These are phyloP conservation scores for Heloderma charlesbogerti DNA, from an alignment of 2,113 vertebrate species.

Conservation along the genomic window DNA sequence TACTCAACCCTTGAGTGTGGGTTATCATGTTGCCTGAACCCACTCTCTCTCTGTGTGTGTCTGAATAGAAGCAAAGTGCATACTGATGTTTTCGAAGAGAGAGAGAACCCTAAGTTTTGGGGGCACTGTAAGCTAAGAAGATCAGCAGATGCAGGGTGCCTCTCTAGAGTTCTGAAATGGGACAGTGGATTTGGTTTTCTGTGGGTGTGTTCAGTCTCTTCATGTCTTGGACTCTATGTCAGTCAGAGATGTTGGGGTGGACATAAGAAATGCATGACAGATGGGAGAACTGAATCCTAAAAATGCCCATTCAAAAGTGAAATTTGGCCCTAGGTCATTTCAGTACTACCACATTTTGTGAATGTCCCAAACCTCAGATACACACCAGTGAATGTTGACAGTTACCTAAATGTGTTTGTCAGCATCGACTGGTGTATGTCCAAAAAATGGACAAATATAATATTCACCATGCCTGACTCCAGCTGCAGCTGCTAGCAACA, in stretches of 20 bases:
- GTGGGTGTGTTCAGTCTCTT: background rate
- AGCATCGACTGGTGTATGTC: background rate
- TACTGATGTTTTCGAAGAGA: background rate
- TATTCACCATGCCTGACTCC: background rate
- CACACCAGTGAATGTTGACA: background rate
- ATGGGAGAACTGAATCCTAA: background rate
- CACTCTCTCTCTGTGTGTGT: background rate
- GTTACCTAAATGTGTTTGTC: background rate
- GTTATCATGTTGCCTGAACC: no score
- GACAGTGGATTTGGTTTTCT: background rate
- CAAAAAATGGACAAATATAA: background rate
- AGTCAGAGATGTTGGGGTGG: background rate
- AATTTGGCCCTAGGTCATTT: background rate
- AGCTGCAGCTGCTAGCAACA: background rate
- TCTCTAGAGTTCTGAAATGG: background rate
- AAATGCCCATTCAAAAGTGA: background rate
- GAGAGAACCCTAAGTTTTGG: background rate
- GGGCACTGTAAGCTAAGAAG: background rate
- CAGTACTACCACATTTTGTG: background rate
- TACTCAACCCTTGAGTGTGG: no score
- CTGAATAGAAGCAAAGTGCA: background rate
- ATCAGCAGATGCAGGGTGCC: background rate
- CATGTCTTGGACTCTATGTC: no score
- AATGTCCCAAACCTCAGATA: background rate
- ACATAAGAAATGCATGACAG: background rate